These are phyloP conservation scores for Nasua narica DNA, from an alignment of 2,797 vertebrate species.

Conservation along the genomic window DNA sequence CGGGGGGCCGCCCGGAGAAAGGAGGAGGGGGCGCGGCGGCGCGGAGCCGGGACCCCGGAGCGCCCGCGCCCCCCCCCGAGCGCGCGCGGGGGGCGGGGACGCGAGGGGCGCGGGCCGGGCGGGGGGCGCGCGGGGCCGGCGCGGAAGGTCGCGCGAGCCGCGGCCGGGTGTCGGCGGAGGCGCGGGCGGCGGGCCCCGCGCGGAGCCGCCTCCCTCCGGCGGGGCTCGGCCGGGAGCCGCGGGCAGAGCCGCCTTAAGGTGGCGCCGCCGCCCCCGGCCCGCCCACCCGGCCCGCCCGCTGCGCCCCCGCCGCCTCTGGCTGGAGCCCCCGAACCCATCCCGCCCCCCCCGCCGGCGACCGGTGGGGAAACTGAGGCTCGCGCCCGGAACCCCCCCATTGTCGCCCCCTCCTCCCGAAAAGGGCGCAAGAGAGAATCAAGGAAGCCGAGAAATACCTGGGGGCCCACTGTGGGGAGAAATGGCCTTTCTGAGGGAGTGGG, in stretches of 20 bases:
- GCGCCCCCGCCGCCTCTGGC: not conserved
- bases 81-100: not conserved
- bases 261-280: constrained; percentile 79
- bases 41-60: constrained; percentile 20
- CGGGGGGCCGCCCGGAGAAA: not conserved
- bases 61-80: not conserved
- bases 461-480: not conserved
- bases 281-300: not conserved
- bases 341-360: not conserved
- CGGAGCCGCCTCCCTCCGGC: constrained; percentile 78
- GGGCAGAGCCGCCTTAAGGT: constrained; percentile 91
- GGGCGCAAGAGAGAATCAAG: not conserved
- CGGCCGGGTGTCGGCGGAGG: constrained; percentile 88
- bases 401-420: not conserved
- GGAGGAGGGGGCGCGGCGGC: not conserved
- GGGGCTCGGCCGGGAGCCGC: constrained; percentile 92
- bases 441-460: not conserved
- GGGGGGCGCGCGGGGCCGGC: constrained; percentile 48
- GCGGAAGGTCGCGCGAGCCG: constrained; percentile 90
- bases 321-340: not conserved
- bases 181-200: constrained; percentile 83
- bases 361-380: not conserved
- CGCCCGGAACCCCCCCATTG: not conserved
- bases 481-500: not conserved
- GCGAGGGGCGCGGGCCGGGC: not conserved